Evolutionary conservation across 2,888 invertebrate genomes (phyloP), one percentile per base, ranked within the genome.

Genomic region (Caenorhabditis afra): DNA sequence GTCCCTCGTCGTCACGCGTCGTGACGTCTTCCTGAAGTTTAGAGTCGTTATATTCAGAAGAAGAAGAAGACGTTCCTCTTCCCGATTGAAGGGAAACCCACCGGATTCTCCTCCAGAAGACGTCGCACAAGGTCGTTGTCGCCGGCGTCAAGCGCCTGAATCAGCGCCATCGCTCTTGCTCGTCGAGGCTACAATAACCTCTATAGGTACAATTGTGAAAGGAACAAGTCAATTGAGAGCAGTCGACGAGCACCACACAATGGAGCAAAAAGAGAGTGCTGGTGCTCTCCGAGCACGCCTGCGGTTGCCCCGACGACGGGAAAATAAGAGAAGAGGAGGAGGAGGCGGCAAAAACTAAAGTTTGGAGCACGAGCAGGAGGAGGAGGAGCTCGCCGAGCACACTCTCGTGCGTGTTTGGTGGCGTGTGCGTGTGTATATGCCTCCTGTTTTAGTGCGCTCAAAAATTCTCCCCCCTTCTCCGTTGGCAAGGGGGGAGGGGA

Each of bases 1-100:
- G 87, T 10, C 89, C 89, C 23, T 86, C 87, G 7, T 86, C 84
- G 59, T 90, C 89, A 47, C 49, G 45, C 12, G 16, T 1, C 3
- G 22, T 1, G 0, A 65, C 61, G 10, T 77, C 64, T 29, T 58
- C 70, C 68, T 68, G 35, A 11, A 73, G n/a, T n/a, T n/a, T n/a
- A n/a, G n/a, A 50, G 0, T 39, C 8, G 18, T 18, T 47, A 1
- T 18, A 3, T 10, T 18, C 44, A 44, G 44, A 44, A 7, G 44
- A 44, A n/a, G 16, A 4, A 18, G 5, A 47, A 47, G 7, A 7
- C 16, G 8, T 47, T 3, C 50, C 12, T 23, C n/a, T n/a, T n/a
- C n/a, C n/a, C n/a, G n/a, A n/a, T n/a, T n/a, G n/a, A n/a, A n/a
- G n/a, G n/a, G 7, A 29, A 29, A 29, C 29, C 7, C 29, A 29